Conservation (phyloP, 2,888 invertebrate species). For the Trichogramma evanescens region DNA sequence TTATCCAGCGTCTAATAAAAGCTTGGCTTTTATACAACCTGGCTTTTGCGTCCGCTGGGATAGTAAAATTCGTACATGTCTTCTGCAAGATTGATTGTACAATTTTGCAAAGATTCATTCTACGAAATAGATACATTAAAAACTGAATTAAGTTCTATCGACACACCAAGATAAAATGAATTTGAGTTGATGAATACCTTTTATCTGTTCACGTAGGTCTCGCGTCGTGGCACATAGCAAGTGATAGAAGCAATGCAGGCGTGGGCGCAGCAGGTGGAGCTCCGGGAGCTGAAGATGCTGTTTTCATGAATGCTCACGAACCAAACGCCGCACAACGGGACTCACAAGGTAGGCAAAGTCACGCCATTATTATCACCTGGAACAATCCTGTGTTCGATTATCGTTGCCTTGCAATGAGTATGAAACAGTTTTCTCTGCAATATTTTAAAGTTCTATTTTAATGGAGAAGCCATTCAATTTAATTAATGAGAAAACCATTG, state of each 20-base stretch:
- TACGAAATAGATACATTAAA: neutral
- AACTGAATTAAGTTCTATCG: neutral
- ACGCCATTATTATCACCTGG: slow-evolving; percentile 30
- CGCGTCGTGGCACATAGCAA: slow-evolving; percentile 78
- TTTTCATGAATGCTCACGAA: slow-evolving; percentile 77
- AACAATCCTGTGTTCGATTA: too few relatives aligned
- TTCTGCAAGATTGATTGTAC: too few relatives aligned
- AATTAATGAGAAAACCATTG: too few relatives aligned
- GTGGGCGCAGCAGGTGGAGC: slow-evolving; percentile 41
- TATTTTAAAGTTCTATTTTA: too few relatives aligned
- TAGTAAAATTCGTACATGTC: neutral
- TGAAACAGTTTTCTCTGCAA: neutral
- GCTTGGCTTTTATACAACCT: neutral
- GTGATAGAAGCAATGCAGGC: slow-evolving; percentile 61
- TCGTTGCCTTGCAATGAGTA: slow-evolving; percentile 17
- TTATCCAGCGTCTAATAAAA: neutral
- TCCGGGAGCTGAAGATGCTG: slow-evolving; percentile 60
- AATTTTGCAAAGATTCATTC: too few relatives aligned
- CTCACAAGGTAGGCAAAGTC: slow-evolving; percentile 79
- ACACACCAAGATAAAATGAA: neutral
- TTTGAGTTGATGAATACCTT: neutral
- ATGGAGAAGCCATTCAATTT: too few relatives aligned
- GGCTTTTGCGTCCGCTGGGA: neutral
- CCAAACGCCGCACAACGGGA: slow-evolving; percentile 72
- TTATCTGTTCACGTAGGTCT: slow-evolving; percentile 55